Evolutionary conservation across 2,113 vertebrate species (phyloP), one percentile per base, ranked within the genome.

Genomic region (Numida meleagris): DNA sequence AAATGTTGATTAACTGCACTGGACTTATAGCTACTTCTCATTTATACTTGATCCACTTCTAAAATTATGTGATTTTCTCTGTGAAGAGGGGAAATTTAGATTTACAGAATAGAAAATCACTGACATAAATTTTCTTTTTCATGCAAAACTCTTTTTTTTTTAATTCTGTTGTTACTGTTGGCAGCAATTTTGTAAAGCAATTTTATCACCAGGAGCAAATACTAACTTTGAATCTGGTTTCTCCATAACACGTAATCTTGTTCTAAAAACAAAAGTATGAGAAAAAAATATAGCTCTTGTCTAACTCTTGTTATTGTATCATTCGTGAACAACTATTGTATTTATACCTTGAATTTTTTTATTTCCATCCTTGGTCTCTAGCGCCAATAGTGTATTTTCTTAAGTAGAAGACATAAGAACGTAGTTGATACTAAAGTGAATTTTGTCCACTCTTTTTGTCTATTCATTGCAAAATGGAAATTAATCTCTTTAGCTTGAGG

Each of bases 401-500:
- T 43, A 86, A 73, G 91, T 46, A 62, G 31, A 34, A 62, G 27
- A 34, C 16, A 38, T 51, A 77, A 86, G 34, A 94, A 74, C 72
- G 10, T 72, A 53, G 25, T 88, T 93, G 48, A 70, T 96, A 83
- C 88, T 8, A 7, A 68, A 92, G 75, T 57, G 27, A 86, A 89
- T 86, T 97, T 87, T 91, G 88, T 73, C 96, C 90, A 91, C 86
- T 96, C 46, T 88, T 94, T 96, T 96, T 94, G 42, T 91, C 95
- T 96, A 10, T 96, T 95, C 82, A 92, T 96, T 95, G 95, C 88
- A 97, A 98, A 98, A 96, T 98, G 97, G 97, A 98, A 98, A 98
- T 98, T 98, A 97, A 97, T 97, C 95, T 98, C 94, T 97, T 97
- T 98, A 96, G 96, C 97, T 97, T 92, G 90, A 98, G 97, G 98